Base-by-base conservation (phyloP, 2,797 vertebrate genomes). In the Notolabrus celidotus region DNA sequence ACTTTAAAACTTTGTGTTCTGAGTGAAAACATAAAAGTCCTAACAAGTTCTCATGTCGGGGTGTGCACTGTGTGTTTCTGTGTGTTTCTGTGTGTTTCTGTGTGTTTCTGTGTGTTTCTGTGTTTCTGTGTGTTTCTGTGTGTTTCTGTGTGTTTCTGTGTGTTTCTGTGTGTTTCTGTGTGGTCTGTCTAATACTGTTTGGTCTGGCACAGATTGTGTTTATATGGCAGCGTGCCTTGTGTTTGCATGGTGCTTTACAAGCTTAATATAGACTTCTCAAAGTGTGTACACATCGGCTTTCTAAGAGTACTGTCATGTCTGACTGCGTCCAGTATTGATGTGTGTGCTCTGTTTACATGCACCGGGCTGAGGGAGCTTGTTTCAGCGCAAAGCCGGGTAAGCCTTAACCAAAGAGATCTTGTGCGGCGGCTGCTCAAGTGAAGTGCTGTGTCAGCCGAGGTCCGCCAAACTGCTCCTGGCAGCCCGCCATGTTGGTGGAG, bases 371-470 rank as follows among this genome's bases (percentile, higher is more conserved):
- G 50, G 31, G 29, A 79, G 71, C 46, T 59, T 70, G 67, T 76
- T 78, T 64, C 50, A 80, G 60, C 8, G 17, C 25, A 80, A 82
- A 82, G 45, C 67, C 16, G 38, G 54, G 25, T 80, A 57, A 75
- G 59, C 50, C 61, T 59, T 58, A 69, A 84, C 79, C 67, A 68
- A 71, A 82, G 80, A 84, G 50, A 80, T 64, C 67, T 64, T 88
- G 74, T 87, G 83, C 76, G 85, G 83, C 77, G 84, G 81, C 83
- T 72, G 29, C 74, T 71, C 75, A 67, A 80, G 69, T 64, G 61
- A 80, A 87, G 75, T 78, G 82, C 81, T 82, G 83, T 68, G 86
- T 90, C 84, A 89, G 83, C 62, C 29, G 23, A 82, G 77, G 83
- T 85, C 79, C 14, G 51, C 79, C 66, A 85, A 84, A 79, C 79